Evolutionary conservation across 2,888 invertebrate genomes (phyloP).

Genomic region (Pyrgus malvae): DNA sequence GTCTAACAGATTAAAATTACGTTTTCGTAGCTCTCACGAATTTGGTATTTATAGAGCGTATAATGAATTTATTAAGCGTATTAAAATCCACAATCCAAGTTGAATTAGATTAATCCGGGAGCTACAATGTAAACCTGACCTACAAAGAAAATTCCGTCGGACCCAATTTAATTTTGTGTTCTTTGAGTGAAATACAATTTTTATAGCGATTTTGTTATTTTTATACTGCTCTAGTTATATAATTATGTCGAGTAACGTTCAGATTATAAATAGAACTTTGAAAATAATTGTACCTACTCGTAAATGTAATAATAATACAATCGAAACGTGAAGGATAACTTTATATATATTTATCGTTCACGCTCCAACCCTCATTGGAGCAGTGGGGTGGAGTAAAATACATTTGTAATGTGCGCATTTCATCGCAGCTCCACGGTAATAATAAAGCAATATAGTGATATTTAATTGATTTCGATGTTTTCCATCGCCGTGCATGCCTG

Average conservation of each 20-base stretch:
- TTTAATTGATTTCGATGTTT: too few species aligned
- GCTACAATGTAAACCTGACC: conserved; percentile 45
- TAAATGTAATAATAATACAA: too few species aligned
- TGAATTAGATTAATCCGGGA: conserved; percentile 51
- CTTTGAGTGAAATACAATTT: conserved; percentile 59
- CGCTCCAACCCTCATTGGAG: too few species aligned
- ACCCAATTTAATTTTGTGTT: conserved; percentile 54
- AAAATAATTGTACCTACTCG: too few species aligned
- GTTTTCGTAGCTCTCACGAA: conserved; percentile 11
- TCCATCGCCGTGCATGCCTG: too few species aligned
- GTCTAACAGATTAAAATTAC: conserved; percentile 15
- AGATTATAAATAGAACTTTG: neutral
- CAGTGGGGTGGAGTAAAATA: too few species aligned
- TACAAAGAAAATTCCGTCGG: conserved; percentile 47
- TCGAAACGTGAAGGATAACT: too few species aligned
- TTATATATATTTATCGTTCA: too few species aligned
- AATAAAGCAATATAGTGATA: too few species aligned
- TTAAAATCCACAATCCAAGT: conserved; percentile 21
- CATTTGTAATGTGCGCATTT: too few species aligned
- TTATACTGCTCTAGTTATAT: conserved; percentile 1
- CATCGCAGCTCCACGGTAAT: too few species aligned
- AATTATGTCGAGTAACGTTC: neutral
- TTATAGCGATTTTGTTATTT: conserved; percentile 43
- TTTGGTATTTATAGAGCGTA: conserved; percentile 17
- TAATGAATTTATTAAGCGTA: conserved; percentile 22